Conservation (phyloP, 1,140 invertebrate genomes). For the Protaetia brevitarsis region DNA sequence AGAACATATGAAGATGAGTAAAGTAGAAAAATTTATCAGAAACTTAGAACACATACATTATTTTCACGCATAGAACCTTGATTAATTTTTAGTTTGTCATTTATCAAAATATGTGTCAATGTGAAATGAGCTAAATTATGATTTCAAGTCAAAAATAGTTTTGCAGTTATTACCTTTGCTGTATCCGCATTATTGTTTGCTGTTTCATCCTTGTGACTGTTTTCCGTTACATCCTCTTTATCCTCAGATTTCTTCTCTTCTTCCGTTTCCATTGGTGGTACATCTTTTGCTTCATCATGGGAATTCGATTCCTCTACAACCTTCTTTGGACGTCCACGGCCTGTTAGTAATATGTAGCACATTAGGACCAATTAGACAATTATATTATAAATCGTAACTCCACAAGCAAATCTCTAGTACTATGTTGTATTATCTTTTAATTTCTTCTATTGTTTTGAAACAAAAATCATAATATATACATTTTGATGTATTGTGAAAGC, state of each 20-base stretch:
- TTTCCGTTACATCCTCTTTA: conserved; percentile 38
- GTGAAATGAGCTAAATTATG: not conserved
- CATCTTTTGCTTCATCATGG: conserved; percentile 38
- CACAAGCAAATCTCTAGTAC: no score
- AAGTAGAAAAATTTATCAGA: no score
- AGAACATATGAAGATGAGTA: no score
- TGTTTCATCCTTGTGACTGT: conserved; percentile 45
- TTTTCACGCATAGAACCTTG: no score
- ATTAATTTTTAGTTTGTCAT: no score
- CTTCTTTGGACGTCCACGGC: conserved; percentile 37
- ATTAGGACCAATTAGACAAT: conserved; percentile 14
- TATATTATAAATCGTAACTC: not conserved
- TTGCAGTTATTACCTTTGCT: conserved; percentile 32
- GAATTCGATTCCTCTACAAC: conserved; percentile 37
- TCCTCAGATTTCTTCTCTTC: conserved; percentile 35
- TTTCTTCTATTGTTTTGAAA: no score
- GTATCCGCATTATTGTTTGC: conserved; percentile 45
- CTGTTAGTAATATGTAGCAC: conserved; percentile 21
- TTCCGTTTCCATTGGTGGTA: conserved; percentile 31
- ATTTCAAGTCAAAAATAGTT: conserved; percentile 11
- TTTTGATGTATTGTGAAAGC: no score
- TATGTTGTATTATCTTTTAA: no score
- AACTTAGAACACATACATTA: no score
- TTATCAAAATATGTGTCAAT: no score
- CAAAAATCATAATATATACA: no score